These are phyloP conservation scores for Hepsetus odoe DNA, from an alignment of 2,113 vertebrate genomes.

Conservation along the genomic window DNA sequence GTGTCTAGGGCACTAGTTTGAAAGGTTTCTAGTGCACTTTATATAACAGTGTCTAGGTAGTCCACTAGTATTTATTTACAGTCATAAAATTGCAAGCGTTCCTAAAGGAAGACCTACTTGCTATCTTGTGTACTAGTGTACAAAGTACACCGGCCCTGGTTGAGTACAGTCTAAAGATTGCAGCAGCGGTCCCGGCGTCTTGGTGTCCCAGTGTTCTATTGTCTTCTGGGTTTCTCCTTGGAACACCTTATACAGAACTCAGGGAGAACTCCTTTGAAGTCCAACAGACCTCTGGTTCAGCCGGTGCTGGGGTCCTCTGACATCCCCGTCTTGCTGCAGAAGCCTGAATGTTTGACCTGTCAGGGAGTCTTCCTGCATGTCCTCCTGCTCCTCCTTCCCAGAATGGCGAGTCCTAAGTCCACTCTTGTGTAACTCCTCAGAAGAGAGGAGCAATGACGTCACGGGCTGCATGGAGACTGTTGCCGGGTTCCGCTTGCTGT, in stretches of 20 bases:
- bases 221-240: background rate
- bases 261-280: background rate
- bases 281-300: background rate
- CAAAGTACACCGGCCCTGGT: no score
- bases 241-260: background rate
- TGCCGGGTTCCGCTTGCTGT: conserved; percentile 26
- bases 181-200: no score
- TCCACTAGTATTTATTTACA: no score
- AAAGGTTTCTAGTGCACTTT: background rate
- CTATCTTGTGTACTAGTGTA: no score
- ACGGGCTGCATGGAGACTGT: conserved; percentile 22
- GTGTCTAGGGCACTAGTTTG: background rate
- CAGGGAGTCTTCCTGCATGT: background rate
- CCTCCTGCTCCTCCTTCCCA: conserved; percentile 5
- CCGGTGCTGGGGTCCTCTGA: background rate
- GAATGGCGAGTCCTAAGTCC: conserved; percentile 36
- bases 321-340: background rate
- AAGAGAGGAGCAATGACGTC: conserved; percentile 33
- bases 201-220: background rate
- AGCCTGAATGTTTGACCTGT: background rate
- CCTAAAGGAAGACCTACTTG: no score
- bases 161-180: no score
- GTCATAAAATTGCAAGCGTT: no score
- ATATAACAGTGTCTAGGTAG: no score
- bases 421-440: conserved; percentile 37